Evolutionary conservation across 2,113 vertebrate genomes (phyloP).

Genomic region (Tachysurus vachellii): DNA sequence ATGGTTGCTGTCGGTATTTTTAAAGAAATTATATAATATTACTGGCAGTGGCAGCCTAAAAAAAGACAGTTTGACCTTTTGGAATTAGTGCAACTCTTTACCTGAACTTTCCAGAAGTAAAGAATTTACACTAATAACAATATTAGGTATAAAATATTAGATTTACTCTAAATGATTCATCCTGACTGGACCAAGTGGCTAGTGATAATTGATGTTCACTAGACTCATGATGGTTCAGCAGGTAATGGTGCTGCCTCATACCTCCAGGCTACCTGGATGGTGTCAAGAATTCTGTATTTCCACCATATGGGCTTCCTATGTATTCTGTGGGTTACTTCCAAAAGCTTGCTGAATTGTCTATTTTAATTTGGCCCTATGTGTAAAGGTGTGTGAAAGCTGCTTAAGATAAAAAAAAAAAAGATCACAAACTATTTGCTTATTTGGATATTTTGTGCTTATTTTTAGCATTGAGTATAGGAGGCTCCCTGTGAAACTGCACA

Average conservation of each 20-base stretch:
- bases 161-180: background rate
- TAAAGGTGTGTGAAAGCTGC: background rate
- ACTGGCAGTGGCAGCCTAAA: background rate
- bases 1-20: background rate
- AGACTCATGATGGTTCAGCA: background rate
- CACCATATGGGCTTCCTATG: background rate
- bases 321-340: background rate
- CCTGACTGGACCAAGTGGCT: background rate
- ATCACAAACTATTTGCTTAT: background rate
- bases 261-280: background rate
- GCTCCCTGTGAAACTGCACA: background rate
- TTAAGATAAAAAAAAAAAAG: background rate
- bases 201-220: background rate
- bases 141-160: background rate
- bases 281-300: too few species aligned
- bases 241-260: background rate
- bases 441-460: background rate
- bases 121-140: background rate
- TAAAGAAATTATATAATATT: background rate
- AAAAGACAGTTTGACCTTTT: background rate
- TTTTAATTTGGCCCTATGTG: background rate
- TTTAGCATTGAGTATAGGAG: background rate
- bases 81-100: background rate
- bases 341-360: background rate
- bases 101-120: background rate